A percentile compares a stretch with the other conserved stretches of the same genome.
Conservation (phyloP, 2,888 invertebrate genomes). For the Seira sanloemensis region DNA sequence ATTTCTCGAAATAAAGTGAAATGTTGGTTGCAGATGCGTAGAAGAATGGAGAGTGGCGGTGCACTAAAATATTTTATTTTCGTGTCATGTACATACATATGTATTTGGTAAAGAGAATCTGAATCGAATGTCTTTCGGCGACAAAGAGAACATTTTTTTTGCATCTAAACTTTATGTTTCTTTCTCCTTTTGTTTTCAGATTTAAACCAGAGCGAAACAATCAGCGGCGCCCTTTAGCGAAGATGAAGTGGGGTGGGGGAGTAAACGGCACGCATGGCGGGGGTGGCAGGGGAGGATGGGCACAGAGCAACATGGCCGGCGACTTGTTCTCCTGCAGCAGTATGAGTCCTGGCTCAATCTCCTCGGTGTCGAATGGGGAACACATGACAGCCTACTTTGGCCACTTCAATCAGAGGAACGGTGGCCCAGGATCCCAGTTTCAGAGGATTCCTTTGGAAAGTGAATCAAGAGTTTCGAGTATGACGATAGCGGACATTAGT, state of each 20-base stretch:
- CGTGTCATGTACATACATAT: too few species aligned
- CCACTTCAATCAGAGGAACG: slow-evolving; percentile 53
- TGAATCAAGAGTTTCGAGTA: slow-evolving; percentile 73
- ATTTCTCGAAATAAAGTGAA: neutral
- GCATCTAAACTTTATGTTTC: neutral
- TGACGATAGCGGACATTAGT: slow-evolving; percentile 76
- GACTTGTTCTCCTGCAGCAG: slow-evolving; percentile 70
- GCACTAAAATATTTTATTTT: too few species aligned
- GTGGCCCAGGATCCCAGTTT: slow-evolving; percentile 16
- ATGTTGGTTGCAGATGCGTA: neutral
- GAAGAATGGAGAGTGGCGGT: neutral
- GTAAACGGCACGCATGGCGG: slow-evolving; percentile 10
- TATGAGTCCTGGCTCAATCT: slow-evolving; percentile 43
- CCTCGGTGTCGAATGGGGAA: slow-evolving; percentile 36
- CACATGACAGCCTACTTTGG: slow-evolving; percentile 47
- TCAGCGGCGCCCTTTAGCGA: slow-evolving; percentile 68
- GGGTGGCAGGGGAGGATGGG: slow-evolving; percentile 19
- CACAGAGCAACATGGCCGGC: slow-evolving; percentile 67
- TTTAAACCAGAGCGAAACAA: slow-evolving; percentile 72
- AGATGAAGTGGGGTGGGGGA: slow-evolving; percentile 69
- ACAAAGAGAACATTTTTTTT: too few species aligned
- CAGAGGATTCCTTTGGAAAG: slow-evolving; percentile 68
- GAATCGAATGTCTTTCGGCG: too few species aligned
- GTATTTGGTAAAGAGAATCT: too few species aligned
- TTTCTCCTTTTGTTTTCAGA: slow-evolving; percentile 48